Percentiles rank a stretch among this genome's conserved stretches.
These are phyloP conservation scores for Brachionus plicatilis DNA, from an alignment of 1,140 invertebrate species.

Conservation along the genomic window DNA sequence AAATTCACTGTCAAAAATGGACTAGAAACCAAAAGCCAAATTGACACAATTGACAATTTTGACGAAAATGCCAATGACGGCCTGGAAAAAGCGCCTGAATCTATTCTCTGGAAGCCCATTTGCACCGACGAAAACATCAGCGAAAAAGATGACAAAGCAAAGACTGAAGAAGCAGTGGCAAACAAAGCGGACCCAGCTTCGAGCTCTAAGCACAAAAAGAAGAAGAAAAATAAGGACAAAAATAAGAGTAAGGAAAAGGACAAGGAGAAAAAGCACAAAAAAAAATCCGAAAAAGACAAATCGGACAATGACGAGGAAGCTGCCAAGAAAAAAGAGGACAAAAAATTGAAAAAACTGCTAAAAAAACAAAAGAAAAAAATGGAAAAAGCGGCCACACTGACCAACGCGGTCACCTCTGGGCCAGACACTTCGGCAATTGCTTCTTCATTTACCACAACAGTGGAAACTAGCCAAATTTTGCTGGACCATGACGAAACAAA, in stretches of 20 bases:
- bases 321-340: neutral
- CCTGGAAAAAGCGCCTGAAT: neutral
- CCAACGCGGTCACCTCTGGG: neutral
- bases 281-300: slow-evolving; percentile 37
- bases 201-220: slow-evolving; percentile 16
- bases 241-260: slow-evolving; percentile 30
- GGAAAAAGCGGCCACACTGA: neutral
- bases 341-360: slow-evolving; percentile 1
- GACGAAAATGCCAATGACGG: slow-evolving; percentile 25
- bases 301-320: neutral
- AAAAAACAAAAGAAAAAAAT: slow-evolving; percentile 27
- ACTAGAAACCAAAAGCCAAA: neutral
- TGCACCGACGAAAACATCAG: slow-evolving; percentile 4
- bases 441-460: neutral
- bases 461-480: neutral
- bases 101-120: slow-evolving; percentile 13
- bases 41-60: neutral
- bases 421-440: neutral
- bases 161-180: neutral
- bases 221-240: slow-evolving; percentile 37
- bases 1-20: neutral
- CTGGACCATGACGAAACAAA: neutral
- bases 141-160: neutral
- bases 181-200: neutral
- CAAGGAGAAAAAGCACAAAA: slow-evolving; percentile 18